Base-by-base conservation (phyloP, 2,888 invertebrate genomes). In the Scelioninae gen. 1 region DNA sequence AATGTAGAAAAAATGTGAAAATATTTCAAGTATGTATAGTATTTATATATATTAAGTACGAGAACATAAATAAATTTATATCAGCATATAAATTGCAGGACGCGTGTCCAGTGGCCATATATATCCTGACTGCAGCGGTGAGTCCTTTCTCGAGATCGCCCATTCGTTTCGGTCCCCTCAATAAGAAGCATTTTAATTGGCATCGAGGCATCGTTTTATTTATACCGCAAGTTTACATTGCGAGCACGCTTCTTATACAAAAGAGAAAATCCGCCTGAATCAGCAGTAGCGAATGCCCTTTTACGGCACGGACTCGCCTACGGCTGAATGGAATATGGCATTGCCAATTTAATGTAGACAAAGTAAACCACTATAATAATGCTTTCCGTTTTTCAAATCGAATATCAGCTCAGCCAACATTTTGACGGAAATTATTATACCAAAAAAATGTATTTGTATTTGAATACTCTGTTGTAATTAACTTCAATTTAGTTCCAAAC, bases 161-260 rank as follows among this genome's bases (percentile, higher is more conserved):
- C 62, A 81, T 81, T 84, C 86, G 85, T 83, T 85, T 85, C 78
- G 80, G 81, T 72, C 83, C 78, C 81, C 89, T 89, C 86, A 84
- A 88, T 90, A 90, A 91, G 91, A 90, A 89, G 89, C 87, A 87
- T 90, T 90, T 91, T 91, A 91, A 91, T 91, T 91, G 91, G 91
- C 90, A 86, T 86, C 85, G 63, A 75, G 47, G 66, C 56, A 74
- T 51, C 62, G 80, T 69, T 80, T 80, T 80, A 80, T 80, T 80
- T 80, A 80, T 80, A 62, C 68, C 74, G 49, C 74, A 23, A 55
- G 80, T 68, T 68, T 80, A 68, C 43, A 66, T 79, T 71, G 72
- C 80, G 77, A 68, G 74, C 74, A 60, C 74, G 75, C 71, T 77
- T 78, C 76, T 72, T 66, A 80, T 72, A 74, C 74, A 49, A 66